phyloP scores from a whole-genome alignment of 2,113 vertebrate species.

The Cygnus buccinator region DNA sequence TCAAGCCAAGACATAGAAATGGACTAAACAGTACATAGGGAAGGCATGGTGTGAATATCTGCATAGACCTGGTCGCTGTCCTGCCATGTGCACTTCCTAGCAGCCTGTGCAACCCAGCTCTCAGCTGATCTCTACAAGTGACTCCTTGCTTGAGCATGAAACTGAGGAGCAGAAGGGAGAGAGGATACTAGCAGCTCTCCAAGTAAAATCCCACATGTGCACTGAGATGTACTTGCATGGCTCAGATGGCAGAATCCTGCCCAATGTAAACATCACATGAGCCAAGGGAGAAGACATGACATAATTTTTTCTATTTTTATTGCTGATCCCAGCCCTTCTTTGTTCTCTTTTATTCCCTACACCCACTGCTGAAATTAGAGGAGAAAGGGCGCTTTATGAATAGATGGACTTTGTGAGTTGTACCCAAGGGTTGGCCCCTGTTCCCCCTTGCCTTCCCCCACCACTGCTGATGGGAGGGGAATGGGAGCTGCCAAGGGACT shows the following conservation, averaged over 20 bases:
- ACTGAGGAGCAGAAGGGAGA: neutral
- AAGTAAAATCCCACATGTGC: neutral
- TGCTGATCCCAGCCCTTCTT: neutral
- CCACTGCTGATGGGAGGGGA: neutral
- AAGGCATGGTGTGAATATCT: neutral
- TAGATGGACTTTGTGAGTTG: neutral
- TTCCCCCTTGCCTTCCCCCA: neutral
- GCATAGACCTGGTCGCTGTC: neutral
- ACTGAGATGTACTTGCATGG: neutral
- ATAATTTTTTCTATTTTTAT: neutral
- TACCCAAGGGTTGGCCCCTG: neutral
- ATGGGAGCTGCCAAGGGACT: neutral
- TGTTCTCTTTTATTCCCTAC: neutral
- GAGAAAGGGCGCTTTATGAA: neutral
- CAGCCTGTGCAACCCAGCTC: neutral
- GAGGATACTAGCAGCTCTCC: neutral
- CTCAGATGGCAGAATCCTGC: neutral
- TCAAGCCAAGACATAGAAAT: neutral
- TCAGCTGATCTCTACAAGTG: neutral
- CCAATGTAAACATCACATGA: neutral
- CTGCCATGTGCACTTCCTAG: neutral
- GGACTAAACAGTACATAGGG: accelerated
- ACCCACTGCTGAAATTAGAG: neutral
- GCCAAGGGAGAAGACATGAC: neutral
- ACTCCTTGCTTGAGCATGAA: neutral